Base-by-base conservation (phyloP, 2,888 invertebrate species). In the Mystacides longicornis region DNA sequence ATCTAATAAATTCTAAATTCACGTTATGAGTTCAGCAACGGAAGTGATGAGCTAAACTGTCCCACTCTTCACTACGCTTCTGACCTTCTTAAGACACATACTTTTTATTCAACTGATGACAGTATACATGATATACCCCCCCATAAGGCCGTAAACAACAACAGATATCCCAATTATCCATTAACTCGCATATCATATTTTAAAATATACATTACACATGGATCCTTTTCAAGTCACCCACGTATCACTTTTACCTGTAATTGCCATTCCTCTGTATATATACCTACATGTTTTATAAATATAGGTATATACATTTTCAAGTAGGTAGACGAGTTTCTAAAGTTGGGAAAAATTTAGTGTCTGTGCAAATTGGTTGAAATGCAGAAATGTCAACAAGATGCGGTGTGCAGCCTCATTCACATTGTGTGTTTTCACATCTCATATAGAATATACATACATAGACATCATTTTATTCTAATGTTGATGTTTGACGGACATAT, bases 1-100 rank as follows among this genome's bases (percentile, higher is more conserved):
- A n/a, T n/a, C n/a, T n/a, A n/a, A n/a, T n/a, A n/a, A n/a, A n/a
- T n/a, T n/a, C n/a, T n/a, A n/a, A n/a, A n/a, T n/a, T n/a, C n/a
- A n/a, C n/a, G n/a, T n/a, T n/a, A n/a, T n/a, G n/a, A 37, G 16
- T 49, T 49, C 45, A 60, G 59, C 61, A 61, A 56, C 52, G 59
- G 54, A 57, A 57, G 55, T 31, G 42, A 49, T 56, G 48, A 31
- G 52, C 50, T 51, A 49, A 37, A 37, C 42, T 21, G 22, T 54
- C 51, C 54, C 54, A 48, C 70, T 72, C 71, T 69, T 69, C 74
- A 64, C 68, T 77, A 76, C 77, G 76, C 76, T 70, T 75, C 77
- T 76, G 76, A 74, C 74, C 69, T 65, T 19, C 5, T 4, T 33
- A 33, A 37, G 16, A 7, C 14, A 37, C 14, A n/a, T 7, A 16